Conservation (phyloP, 1,140 invertebrate species). For the Camponotus floridanus region DNA sequence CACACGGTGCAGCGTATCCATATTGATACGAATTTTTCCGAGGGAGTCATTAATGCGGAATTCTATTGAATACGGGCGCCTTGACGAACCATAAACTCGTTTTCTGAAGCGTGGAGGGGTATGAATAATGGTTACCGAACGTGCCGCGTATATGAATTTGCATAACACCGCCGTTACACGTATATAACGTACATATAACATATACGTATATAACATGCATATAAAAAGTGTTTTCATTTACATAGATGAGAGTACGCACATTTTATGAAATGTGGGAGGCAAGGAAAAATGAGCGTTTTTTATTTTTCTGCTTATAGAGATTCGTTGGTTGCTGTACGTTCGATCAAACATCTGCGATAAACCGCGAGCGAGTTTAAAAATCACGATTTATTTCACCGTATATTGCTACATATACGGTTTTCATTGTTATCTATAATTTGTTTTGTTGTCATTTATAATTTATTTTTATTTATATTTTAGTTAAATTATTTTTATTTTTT, state of each 20-base stretch:
- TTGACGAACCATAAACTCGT: conserved; percentile 39
- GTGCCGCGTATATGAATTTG: conserved; percentile 46
- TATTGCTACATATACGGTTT: background rate
- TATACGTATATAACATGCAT: too few relatives aligned
- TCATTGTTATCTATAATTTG: background rate
- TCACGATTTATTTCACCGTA: conserved; percentile 16
- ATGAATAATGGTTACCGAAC: conserved; percentile 32
- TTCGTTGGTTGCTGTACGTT: background rate
- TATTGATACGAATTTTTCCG: conserved; percentile 44
- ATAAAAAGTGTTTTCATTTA: conserved; percentile 43
- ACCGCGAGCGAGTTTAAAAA: background rate
- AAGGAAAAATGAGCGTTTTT: background rate
- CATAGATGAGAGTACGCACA: conserved; percentile 47
- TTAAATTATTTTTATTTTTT: too few relatives aligned
- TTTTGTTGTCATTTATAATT: background rate
- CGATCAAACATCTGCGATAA: conserved; percentile 11
- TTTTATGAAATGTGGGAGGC: conserved; percentile 13
- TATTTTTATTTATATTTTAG: background rate
- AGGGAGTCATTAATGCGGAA: conserved; percentile 24
- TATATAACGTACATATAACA: conserved; percentile 13
- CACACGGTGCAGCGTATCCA: background rate
- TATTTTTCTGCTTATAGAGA: conserved; percentile 9
- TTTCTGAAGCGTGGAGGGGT: background rate
- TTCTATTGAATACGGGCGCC: conserved; percentile 43
- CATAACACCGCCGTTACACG: conserved; percentile 35